Conservation (phyloP, 2,113 vertebrate genomes). For the Hippocampus barbouri region DNA sequence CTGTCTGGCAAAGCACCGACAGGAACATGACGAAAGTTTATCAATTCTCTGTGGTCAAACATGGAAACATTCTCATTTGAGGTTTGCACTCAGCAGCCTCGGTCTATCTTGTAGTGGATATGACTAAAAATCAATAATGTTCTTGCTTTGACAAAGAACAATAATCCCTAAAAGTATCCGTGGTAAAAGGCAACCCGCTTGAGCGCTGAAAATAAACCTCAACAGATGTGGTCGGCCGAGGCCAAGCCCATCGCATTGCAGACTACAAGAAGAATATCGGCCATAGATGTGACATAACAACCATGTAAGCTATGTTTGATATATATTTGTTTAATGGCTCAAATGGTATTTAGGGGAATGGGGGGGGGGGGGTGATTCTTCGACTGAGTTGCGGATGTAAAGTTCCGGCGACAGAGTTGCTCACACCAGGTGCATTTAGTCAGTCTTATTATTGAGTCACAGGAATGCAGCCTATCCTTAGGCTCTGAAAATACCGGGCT, state of each 20-base stretch:
- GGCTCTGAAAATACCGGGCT: constrained; percentile 11
- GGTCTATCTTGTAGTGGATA: not conserved
- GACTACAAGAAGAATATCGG: not conserved
- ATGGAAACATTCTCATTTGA: not conserved
- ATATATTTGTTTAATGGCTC: not conserved
- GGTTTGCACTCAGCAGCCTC: not conserved
- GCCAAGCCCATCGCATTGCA: not conserved
- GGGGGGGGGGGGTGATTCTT: not conserved
- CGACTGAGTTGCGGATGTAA: not conserved
- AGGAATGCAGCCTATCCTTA: constrained; percentile 24
- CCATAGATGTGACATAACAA: not conserved
- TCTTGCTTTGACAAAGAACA: not conserved
- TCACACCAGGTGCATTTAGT: constrained; percentile 19
- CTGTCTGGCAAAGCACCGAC: not conserved
- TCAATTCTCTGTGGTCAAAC: not conserved
- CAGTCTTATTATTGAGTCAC: constrained; percentile 25
- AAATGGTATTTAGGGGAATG: not conserved
- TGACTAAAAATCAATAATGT: constrained; percentile 1
- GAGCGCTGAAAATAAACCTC: not conserved
- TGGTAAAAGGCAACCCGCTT: not conserved
- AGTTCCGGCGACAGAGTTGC: constrained; percentile 12
- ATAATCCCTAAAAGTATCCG: not conserved
- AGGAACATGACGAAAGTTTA: not conserved
- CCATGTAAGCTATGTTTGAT: constrained; percentile 9
- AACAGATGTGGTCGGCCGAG: not conserved